phyloP scores from a whole-genome alignment of 2,888 invertebrate species.

The Amblyteles armatorius region DNA sequence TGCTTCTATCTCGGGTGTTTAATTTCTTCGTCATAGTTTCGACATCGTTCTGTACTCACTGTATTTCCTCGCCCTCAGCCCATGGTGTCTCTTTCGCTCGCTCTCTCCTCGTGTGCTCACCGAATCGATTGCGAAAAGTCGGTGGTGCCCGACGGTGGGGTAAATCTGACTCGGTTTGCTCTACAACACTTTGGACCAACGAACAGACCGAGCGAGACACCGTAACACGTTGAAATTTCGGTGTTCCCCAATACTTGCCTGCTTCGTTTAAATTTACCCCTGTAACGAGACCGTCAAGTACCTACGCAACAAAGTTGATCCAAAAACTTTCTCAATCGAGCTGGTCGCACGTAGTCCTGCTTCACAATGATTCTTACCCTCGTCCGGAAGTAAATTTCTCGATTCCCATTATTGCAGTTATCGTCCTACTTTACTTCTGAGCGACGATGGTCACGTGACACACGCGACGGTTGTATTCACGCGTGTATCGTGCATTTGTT shows the following conservation, averaged over 20 bases:
- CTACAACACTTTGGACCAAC: not conserved
- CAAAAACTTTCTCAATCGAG: not conserved
- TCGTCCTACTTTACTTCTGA: not conserved
- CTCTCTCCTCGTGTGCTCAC: constrained; percentile 10
- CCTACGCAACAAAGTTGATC: not conserved
- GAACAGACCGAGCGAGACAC: not conserved
- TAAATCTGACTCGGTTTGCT: constrained; percentile 32
- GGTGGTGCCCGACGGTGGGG: constrained; percentile 8
- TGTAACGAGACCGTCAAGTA: not conserved
- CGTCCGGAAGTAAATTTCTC: constrained; percentile 1
- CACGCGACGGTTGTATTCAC: not conserved
- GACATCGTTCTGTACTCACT: not conserved
- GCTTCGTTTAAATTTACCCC: constrained; percentile 21
- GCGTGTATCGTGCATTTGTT: not conserved
- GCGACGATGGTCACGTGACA: not conserved
- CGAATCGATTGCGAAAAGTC: constrained; percentile 57
- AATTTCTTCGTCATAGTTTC: not conserved
- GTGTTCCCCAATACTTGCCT: not conserved
- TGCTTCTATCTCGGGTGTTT: not conserved
- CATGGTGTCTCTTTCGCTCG: not conserved
- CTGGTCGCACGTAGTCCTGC: not conserved
- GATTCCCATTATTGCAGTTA: constrained; percentile 25
- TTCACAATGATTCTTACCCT: not conserved
- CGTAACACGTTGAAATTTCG: not conserved
- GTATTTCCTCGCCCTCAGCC: not conserved